phyloP scores from a whole-genome alignment of 1,140 invertebrate genomes.

The Calosoma granatense region DNA sequence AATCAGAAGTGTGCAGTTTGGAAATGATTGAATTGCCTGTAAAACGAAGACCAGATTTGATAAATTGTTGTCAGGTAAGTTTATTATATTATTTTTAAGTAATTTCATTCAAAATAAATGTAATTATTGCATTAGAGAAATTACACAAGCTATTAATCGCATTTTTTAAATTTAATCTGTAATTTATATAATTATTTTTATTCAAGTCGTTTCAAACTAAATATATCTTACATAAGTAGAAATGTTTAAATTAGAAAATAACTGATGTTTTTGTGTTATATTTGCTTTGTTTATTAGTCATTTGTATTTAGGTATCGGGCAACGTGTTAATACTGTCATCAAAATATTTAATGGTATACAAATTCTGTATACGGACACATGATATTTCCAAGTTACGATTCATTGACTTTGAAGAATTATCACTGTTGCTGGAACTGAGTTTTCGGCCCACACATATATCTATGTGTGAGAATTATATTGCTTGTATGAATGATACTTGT shows the following conservation, averaged over 20 bases:
- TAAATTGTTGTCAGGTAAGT: conserved; percentile 49
- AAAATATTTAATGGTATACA: conserved; percentile 43
- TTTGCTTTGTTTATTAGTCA: too few relatives aligned
- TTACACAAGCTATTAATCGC: too few relatives aligned
- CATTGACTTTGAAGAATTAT: conserved; percentile 51
- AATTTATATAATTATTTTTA: too few relatives aligned
- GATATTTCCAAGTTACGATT: conserved; percentile 52
- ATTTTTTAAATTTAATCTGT: neutral
- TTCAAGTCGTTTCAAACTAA: neutral
- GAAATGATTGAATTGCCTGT: conserved; percentile 62
- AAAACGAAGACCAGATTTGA: conserved; percentile 40
- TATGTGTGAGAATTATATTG: conserved; percentile 49
- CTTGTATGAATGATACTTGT: conserved; percentile 37
- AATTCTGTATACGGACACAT: conserved; percentile 48
- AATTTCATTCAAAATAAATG: neutral
- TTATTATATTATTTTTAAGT: conserved; percentile 12
- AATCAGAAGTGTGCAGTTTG: conserved; percentile 41
- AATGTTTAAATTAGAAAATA: neutral
- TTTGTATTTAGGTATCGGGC: conserved; percentile 40
- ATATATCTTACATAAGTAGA: neutral
- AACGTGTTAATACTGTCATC: conserved; percentile 47
- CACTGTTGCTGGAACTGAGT: conserved; percentile 37
- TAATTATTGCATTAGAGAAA: neutral
- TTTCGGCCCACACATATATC: conserved; percentile 41
- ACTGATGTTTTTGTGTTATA: neutral